Percentiles rank a stretch among this genome's conserved stretches.
phyloP scores from a whole-genome alignment of 1,140 invertebrate genomes.

The Agrilus planipennis region DNA sequence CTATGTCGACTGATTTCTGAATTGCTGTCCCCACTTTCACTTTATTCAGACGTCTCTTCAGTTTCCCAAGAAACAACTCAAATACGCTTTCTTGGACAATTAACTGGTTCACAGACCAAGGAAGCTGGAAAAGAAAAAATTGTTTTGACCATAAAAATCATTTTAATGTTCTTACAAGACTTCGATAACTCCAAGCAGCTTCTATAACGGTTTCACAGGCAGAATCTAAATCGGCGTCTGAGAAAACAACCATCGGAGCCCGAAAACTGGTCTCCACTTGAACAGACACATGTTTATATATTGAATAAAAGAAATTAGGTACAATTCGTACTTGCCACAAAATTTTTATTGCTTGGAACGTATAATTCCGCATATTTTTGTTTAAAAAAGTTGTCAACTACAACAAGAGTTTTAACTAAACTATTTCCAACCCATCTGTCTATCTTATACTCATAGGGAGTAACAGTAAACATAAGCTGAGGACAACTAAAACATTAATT shows the following conservation, averaged over 20 bases:
- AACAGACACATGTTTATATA: neutral
- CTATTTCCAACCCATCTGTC: neutral
- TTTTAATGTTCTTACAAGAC: slow-evolving; percentile 34
- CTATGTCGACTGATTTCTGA: slow-evolving; percentile 31
- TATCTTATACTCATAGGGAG: too few species aligned
- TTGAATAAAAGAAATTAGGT: neutral
- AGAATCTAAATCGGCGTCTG: slow-evolving; percentile 46
- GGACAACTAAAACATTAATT: slow-evolving; percentile 4
- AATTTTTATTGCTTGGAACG: neutral
- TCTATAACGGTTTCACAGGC: slow-evolving; percentile 42
- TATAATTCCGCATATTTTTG: neutral
- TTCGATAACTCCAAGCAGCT: slow-evolving; percentile 42
- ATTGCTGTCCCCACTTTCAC: slow-evolving; percentile 37
- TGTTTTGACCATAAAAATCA: neutral
- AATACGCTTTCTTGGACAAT: slow-evolving; percentile 44
- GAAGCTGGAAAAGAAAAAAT: slow-evolving; percentile 33
- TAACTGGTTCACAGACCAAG: slow-evolving; percentile 39
- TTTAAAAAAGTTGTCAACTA: neutral
- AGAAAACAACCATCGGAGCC: slow-evolving; percentile 43
- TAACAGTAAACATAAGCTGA: too few species aligned
- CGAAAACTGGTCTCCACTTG: slow-evolving; percentile 26
- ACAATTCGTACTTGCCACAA: neutral
- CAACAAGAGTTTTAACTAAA: neutral
- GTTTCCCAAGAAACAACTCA: slow-evolving; percentile 36
- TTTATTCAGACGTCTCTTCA: slow-evolving; percentile 34